phyloP scores from a whole-genome alignment of 2,113 vertebrate genomes.

The Capreolus pygargus region DNA sequence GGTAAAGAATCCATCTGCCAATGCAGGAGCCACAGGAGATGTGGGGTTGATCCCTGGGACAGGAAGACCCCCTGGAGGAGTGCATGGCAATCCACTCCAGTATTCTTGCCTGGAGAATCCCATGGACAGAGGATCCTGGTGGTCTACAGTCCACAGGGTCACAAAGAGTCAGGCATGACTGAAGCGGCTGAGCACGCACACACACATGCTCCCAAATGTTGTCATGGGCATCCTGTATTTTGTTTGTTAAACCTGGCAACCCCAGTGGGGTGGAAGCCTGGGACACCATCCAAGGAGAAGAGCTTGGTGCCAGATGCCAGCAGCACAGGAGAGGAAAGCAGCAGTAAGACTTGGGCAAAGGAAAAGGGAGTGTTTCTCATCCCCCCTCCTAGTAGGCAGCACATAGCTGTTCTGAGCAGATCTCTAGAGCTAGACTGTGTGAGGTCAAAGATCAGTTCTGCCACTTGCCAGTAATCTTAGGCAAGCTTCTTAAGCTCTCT shows the following conservation, averaged over 20 bases:
- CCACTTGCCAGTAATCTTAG: neutral
- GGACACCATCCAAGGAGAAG: neutral
- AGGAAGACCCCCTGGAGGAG: neutral
- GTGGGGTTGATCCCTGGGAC: neutral
- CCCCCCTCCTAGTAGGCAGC: neutral
- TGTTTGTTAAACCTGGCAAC: neutral
- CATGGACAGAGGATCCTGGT: neutral
- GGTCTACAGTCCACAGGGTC: neutral
- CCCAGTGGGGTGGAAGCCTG: neutral
- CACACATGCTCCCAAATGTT: neutral
- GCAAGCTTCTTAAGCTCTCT: neutral
- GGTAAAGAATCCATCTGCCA: neutral
- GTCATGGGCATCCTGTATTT: neutral
- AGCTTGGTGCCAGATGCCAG: neutral
- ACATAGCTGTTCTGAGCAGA: neutral
- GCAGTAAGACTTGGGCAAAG: neutral
- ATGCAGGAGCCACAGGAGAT: neutral
- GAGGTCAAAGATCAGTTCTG: neutral
- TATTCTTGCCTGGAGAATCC: neutral
- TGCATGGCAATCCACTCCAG: neutral
- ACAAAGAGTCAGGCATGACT: neutral
- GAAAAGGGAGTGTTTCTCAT: fast-evolving
- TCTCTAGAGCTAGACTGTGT: neutral
- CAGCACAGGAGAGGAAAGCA: neutral
- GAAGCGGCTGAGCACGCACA: neutral